phyloP scores from a whole-genome alignment of 1,140 invertebrate genomes.

The Philopotamus ludificatus region DNA sequence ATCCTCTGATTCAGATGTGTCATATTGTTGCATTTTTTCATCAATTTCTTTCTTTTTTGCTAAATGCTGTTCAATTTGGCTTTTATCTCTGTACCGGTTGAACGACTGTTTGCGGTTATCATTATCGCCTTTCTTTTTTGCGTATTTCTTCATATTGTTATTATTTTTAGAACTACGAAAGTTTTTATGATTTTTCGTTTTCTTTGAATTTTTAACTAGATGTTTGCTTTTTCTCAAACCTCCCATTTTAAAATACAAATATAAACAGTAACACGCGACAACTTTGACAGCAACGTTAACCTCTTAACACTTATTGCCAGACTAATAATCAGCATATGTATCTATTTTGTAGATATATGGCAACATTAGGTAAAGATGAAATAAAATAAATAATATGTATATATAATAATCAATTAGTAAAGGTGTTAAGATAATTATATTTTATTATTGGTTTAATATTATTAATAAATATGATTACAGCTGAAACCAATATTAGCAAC shows the following conservation, averaged over 20 bases:
- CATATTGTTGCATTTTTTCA: conserved; percentile 43
- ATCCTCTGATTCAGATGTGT: conserved; percentile 50
- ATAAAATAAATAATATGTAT: no score
- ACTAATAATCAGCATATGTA: no score
- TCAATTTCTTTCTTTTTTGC: conserved; percentile 49
- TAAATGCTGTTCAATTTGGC: conserved; percentile 50
- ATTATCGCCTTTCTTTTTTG: conserved; percentile 44
- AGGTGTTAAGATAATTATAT: no score
- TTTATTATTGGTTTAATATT: no score
- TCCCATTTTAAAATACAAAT: background rate
- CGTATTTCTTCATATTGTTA: conserved; percentile 25
- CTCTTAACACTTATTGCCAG: no score
- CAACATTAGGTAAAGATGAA: no score
- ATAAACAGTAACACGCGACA: background rate
- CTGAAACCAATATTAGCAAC: no score
- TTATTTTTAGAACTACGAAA: conserved; percentile 7
- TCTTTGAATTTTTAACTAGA: background rate
- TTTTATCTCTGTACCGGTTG: conserved; percentile 54
- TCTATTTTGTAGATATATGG: no score
- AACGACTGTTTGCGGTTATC: conserved; percentile 52
- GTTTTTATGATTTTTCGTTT: background rate
- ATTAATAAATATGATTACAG: no score
- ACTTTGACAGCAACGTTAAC: background rate
- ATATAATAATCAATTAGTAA: no score
- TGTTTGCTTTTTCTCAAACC: background rate